These are phyloP conservation scores for Podotricha telesiphe DNA, from an alignment of 2,888 invertebrate species.

Conservation along the genomic window DNA sequence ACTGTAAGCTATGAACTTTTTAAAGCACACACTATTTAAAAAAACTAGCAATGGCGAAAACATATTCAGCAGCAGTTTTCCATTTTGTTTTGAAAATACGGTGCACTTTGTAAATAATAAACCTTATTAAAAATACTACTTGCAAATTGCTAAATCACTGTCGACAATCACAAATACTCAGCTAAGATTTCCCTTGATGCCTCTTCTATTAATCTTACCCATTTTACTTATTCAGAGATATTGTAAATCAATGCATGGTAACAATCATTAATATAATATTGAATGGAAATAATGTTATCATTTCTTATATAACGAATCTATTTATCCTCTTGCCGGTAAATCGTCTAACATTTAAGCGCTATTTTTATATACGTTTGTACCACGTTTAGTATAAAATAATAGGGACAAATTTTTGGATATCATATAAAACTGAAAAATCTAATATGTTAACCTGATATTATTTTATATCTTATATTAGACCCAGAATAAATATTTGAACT, in stretches of 20 bases:
- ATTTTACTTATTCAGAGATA: constrained; percentile 35
- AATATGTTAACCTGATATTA: too few species aligned
- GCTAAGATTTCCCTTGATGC: constrained; percentile 71
- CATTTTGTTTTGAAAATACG: too few species aligned
- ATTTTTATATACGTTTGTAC: too few species aligned
- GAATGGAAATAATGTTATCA: neutral
- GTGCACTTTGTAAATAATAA: too few species aligned
- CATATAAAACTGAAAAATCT: too few species aligned
- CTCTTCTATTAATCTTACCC: constrained; percentile 65
- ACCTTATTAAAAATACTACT: neutral
- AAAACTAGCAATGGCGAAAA: neutral
- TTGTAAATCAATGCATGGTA: constrained; percentile 11
- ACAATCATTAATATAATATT: neutral
- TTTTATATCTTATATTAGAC: too few species aligned
- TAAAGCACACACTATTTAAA: constrained; percentile 20
- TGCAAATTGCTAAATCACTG: constrained; percentile 31
- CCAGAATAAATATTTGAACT: neutral
- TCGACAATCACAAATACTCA: constrained; percentile 52
- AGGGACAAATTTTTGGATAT: too few species aligned
- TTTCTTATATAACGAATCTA: neutral
- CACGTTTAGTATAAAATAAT: too few species aligned
- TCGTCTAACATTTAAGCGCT: too few species aligned
- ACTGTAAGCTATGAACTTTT: constrained; percentile 26
- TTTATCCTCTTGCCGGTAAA: too few species aligned
- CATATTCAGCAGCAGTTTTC: neutral